A percentile compares a stretch with the other conserved stretches of the same genome.
phyloP scores from a whole-genome alignment of 2,113 vertebrate genomes.

The Takifugu bimaculatus region DNA sequence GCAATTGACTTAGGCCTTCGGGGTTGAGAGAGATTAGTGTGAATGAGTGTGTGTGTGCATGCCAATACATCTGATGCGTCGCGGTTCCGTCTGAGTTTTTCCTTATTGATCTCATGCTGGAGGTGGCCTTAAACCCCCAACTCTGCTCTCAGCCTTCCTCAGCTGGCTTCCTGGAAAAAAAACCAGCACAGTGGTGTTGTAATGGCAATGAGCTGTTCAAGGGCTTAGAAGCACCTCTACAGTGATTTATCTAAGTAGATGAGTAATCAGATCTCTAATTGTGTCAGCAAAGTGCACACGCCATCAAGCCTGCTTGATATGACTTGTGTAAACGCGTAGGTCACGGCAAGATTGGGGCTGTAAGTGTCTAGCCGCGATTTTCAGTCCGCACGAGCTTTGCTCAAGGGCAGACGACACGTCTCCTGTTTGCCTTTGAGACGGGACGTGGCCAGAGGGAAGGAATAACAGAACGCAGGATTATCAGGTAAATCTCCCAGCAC shows the following conservation, averaged over 20 bases:
- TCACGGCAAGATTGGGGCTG: conserved; percentile 11
- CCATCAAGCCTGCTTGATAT: neutral
- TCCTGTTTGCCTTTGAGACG: conserved; percentile 45
- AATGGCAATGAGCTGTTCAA: neutral
- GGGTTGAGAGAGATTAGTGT: conserved; percentile 33
- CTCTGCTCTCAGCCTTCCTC: conserved; percentile 5
- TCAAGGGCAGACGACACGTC: conserved; percentile 51
- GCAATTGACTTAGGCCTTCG: conserved; percentile 48
- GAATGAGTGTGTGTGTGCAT: neutral
- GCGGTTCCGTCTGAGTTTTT: conserved; percentile 1
- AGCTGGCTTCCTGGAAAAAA: conserved; percentile 5
- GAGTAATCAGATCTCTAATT: conserved; percentile 41
- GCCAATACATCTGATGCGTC: conserved; percentile 15
- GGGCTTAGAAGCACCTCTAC: conserved; percentile 8
- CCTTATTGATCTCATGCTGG: conserved; percentile 5
- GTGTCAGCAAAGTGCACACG: conserved; percentile 23
- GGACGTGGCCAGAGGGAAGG: conserved; percentile 24
- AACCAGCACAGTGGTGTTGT: neutral
- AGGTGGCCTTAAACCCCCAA: conserved; percentile 7
- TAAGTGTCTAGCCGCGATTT: conserved; percentile 54
- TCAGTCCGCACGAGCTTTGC: conserved; percentile 50
- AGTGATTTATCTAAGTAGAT: conserved; percentile 26
- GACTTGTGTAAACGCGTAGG: neutral
- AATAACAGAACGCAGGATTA: conserved; percentile 52
- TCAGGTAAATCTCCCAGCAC: conserved; percentile 41